Conservation (phyloP, 2,888 invertebrate genomes). For the Pinctada fucata region DNA sequence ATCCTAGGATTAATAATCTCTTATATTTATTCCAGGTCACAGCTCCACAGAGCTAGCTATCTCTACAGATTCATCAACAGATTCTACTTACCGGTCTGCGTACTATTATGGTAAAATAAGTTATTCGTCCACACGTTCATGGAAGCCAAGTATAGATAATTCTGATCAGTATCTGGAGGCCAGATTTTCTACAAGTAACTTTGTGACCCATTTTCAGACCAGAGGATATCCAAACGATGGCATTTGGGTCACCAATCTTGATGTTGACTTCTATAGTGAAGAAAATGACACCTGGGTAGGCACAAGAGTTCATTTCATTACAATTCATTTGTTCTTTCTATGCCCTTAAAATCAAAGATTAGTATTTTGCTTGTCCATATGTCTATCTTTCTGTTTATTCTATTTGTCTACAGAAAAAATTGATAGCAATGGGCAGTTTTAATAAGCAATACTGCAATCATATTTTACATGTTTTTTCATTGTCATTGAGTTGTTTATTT, state of each 20-base stretch:
- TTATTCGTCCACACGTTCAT: slow-evolving; percentile 27
- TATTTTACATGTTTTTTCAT: no score
- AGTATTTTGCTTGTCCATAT: no score
- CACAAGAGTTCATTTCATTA: neutral
- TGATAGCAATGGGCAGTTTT: no score
- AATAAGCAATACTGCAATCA: no score
- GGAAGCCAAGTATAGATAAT: slow-evolving; percentile 41
- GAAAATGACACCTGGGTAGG: slow-evolving; percentile 46
- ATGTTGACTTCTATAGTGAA: slow-evolving; percentile 46
- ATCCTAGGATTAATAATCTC: neutral
- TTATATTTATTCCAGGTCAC: neutral
- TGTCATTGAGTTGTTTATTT: no score
- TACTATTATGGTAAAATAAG: slow-evolving; percentile 42
- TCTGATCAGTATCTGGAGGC: slow-evolving; percentile 48
- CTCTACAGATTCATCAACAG: slow-evolving; percentile 3
- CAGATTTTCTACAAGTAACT: slow-evolving; percentile 25
- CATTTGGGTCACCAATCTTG: slow-evolving; percentile 48
- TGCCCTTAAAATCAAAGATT: no score
- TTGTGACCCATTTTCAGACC: slow-evolving; percentile 53
- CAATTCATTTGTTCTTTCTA: no score
- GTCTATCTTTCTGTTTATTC: no score
- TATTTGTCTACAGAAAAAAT: no score
- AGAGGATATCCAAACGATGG: slow-evolving; percentile 41
- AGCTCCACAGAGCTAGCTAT: neutral
- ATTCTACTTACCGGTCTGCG: slow-evolving; percentile 8